A percentile compares a stretch with the other conserved stretches of the same genome.
Conservation (phyloP, 2,888 invertebrate genomes). For the Pterobdella sp. region DNA sequence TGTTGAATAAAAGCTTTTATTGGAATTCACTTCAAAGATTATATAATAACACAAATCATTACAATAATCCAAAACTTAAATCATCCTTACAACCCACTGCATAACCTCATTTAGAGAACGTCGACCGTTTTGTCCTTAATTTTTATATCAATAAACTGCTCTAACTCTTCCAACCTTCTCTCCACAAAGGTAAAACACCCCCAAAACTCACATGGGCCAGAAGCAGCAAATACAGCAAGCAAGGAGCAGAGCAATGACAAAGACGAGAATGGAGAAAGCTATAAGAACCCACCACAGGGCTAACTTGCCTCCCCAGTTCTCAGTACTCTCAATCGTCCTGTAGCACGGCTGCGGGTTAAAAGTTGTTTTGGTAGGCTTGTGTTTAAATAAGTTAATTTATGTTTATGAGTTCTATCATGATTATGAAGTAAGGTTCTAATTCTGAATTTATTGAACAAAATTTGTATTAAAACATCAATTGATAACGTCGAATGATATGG, state of each 20-base stretch:
- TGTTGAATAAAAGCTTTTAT: too few species aligned
- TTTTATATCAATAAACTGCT: too few species aligned
- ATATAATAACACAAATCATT: background rate
- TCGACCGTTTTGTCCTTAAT: too few species aligned
- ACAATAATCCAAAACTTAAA: too few species aligned
- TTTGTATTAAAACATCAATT: too few species aligned
- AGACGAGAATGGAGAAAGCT: constrained; percentile 37
- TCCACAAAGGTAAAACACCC: background rate
- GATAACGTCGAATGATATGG: too few species aligned
- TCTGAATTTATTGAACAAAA: too few species aligned
- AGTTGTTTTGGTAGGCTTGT: background rate
- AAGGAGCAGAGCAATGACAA: constrained; percentile 35
- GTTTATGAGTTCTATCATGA: background rate
- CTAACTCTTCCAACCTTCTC: background rate
- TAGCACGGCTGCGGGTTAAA: background rate
- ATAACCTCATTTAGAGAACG: too few species aligned
- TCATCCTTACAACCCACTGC: too few species aligned
- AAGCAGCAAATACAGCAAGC: constrained; percentile 35
- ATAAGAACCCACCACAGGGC: constrained; percentile 39
- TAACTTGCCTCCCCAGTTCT: constrained; percentile 38
- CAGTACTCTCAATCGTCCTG: constrained; percentile 26
- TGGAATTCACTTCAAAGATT: background rate
- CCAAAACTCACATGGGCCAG: constrained; percentile 31
- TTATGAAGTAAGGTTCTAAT: background rate
- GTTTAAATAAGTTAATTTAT: background rate